Evolutionary conservation across 2,888 invertebrate genomes (phyloP), one percentile per base, ranked within the genome.

Genomic region (Galeopsomyia nigrocyanea): DNA sequence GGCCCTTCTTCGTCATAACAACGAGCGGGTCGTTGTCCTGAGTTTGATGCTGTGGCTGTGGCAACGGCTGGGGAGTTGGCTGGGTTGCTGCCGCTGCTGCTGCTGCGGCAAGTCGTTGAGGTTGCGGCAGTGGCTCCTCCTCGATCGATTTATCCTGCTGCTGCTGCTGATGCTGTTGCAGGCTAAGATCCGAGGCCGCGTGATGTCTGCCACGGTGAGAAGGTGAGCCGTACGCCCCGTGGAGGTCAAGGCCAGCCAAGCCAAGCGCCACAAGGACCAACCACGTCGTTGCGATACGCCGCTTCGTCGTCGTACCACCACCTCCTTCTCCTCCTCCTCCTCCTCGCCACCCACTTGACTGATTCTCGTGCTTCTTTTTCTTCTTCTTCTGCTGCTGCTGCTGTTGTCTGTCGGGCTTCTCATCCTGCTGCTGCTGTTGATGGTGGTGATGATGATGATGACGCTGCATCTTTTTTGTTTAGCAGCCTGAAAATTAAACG

Each of bases 1-100:
- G 90, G 71, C 94, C 94, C 86, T 94, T 94, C 80, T 90, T 92
- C 26, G 94, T 95, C 78, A 92, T 90, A 22, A 95, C 89, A n/a
- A 95, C 88, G 60, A 95, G 88, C 0, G 92, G 91, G 83, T 94
- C 94, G 56, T 91, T 90, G 53, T 56, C 53, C 61, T 17, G 17
- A 87, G 83, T 80, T 86, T 85, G 60, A 86, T 79, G 78, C 87
- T 86, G 58, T 86, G 85, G 79, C 87, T 64, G 78, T 76, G 64
- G 77, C 72, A 63, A 72, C 26, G 69, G 70, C 71, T 65, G 72
- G 61, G 60, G 76, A 39, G 39, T 39, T 39, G 39, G 78, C 75
- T 78, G 58, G 46, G 57, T 47, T 21, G 56, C n/a, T 56, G 56
- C 56, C 7, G n/a, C 13, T 56, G 56, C 17, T 17, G 17, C 22